Conservation (phyloP, 2,113 vertebrate genomes). For the Ciconia stormi region DNA sequence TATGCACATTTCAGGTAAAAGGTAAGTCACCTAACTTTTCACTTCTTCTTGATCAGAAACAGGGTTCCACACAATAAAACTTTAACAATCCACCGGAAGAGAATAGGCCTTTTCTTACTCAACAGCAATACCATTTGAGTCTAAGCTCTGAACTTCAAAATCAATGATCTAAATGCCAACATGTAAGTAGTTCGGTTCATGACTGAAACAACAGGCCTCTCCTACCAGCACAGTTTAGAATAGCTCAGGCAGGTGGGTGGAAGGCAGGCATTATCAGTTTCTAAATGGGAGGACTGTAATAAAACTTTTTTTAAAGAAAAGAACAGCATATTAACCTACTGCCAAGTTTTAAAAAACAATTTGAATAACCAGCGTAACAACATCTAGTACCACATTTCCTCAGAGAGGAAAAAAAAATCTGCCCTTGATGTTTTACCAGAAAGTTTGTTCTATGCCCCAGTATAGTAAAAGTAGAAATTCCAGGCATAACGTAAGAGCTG, state of each 20-base stretch:
- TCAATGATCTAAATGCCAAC: neutral
- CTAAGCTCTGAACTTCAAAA: neutral
- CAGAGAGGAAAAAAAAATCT: neutral
- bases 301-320: neutral
- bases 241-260: neutral
- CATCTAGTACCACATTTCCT: neutral
- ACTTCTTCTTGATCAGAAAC: neutral
- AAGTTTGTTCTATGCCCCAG: neutral
- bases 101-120: neutral
- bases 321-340: neutral
- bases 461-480: conserved; percentile 24
- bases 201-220: neutral
- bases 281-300: neutral
- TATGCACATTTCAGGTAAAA: neutral
- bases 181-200: neutral
- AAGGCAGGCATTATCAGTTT: neutral
- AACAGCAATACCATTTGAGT: neutral
- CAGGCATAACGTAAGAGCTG: conserved; percentile 2
- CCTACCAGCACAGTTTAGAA: neutral
- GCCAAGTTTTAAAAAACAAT: conserved; percentile 15
- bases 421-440: neutral
- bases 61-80: neutral
- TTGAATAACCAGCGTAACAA: conserved; percentile 30
- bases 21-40: neutral
- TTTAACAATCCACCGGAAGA: neutral